phyloP scores from a whole-genome alignment of 2,888 invertebrate genomes.

The Lasioglossum pauxillum region DNA sequence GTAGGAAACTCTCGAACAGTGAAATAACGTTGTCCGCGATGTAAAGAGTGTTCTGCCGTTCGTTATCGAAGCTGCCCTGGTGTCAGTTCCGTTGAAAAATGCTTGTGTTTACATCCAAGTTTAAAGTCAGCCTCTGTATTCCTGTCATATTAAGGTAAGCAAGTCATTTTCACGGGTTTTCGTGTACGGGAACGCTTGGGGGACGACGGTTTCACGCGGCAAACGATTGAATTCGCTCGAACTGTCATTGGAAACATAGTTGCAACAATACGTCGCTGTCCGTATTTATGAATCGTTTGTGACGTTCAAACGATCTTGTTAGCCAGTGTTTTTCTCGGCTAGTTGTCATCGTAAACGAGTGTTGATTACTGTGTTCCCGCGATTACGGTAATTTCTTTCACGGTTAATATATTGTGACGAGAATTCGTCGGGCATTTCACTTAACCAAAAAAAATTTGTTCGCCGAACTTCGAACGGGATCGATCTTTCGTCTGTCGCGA shows the following conservation, averaged over 20 bases:
- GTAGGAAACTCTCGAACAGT: slow-evolving; percentile 82
- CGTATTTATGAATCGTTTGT: slow-evolving; percentile 59
- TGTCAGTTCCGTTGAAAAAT: slow-evolving; percentile 84
- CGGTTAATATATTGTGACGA: neutral
- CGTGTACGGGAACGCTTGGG: neutral
- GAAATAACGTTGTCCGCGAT: slow-evolving; percentile 83
- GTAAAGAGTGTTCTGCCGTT: slow-evolving; percentile 83
- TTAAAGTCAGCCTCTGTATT: slow-evolving; percentile 88
- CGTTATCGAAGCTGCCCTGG: slow-evolving; percentile 83
- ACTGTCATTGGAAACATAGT: slow-evolving; percentile 19
- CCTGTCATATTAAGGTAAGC: slow-evolving; percentile 87
- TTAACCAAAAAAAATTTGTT: slow-evolving; percentile 62
- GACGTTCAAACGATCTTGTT: slow-evolving; percentile 62
- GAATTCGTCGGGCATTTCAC: slow-evolving; percentile 27
- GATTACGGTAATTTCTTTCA: neutral
- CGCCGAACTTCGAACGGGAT: neutral
- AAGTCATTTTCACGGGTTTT: slow-evolving; percentile 58
- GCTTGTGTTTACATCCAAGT: slow-evolving; percentile 92
- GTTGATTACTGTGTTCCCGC: neutral
- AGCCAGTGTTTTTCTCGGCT: slow-evolving; percentile 21
- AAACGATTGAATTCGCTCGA: slow-evolving; percentile 23
- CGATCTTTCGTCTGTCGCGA: neutral
- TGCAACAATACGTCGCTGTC: slow-evolving; percentile 34
- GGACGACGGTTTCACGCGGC: slow-evolving; percentile 14
- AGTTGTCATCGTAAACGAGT: slow-evolving; percentile 1